Base-by-base conservation (phyloP, 2,888 invertebrate species). In the Habroteleia sp. region DNA sequence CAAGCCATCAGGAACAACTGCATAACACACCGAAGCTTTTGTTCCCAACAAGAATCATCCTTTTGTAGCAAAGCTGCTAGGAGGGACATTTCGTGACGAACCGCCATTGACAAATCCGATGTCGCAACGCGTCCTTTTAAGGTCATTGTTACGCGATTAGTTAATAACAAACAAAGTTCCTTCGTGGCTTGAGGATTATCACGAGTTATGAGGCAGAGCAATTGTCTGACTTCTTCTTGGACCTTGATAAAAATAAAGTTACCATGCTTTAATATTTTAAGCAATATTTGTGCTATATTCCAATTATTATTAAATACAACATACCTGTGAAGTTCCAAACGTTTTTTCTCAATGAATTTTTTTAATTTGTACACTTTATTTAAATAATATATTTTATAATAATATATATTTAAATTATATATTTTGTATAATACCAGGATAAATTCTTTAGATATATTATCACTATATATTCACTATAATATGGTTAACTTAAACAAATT, bases 11-110 rank as follows among this genome's bases (percentile, higher is more conserved):
- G 91, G 90, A 98, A 97, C 52, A 98, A 90, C 78, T 94, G 93
- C 90, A 98, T 94, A 73, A 97, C 95, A 85, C 95, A 94, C 41
- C 95, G 92, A 0, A 98, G 90, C 83, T 98, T 94, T 74, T 94
- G 93, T 87, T 98, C 98, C 98, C 98, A 98, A 85, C 97, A 97
- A 1, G 94, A 93, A 87, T 98, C 98, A 83, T 97, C 96, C 79
- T 96, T 96, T 81, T 96, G 95, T 1, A 98, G 93, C 39, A 97
- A 91, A 0, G 95, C 94, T 0, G 97, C 96, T 6, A 69, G 6
- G 0, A 68, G 41, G 1, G 66, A 46, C 66, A 68, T 69, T 42
- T 69, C 68, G 16, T 69, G 68, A 1, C 97, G 92, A 0, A 97
- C 96, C 1, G 94, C 93, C 1, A 93, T 91, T 20, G 93, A 93